A percentile compares a stretch with the other conserved stretches of the same genome.
These are phyloP conservation scores for Nothura maculosa DNA, from an alignment of 2,797 vertebrate genomes.

Conservation along the genomic window DNA sequence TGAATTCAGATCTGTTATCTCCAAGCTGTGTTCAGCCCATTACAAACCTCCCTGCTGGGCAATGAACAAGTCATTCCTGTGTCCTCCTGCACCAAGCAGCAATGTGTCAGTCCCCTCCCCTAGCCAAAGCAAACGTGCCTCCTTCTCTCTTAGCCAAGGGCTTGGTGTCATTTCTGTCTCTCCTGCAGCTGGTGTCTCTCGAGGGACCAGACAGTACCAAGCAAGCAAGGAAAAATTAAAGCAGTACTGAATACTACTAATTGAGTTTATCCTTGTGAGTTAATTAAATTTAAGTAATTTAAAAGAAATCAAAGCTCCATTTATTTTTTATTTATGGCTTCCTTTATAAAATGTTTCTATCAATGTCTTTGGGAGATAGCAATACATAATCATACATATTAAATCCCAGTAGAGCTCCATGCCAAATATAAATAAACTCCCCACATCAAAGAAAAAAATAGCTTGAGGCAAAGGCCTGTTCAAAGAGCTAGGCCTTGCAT, in stretches of 20 bases:
- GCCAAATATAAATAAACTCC: constrained; percentile 28
- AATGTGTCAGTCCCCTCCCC: not conserved
- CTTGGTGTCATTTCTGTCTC: not conserved
- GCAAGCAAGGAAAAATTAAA: constrained; percentile 24
- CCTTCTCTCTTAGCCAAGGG: not conserved
- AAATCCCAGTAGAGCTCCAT: not conserved
- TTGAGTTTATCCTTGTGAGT: constrained; percentile 45
- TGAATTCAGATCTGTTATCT: constrained; percentile 43
- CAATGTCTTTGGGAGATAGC: not conserved
- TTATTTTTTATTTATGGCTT: constrained; percentile 60
- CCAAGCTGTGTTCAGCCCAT: constrained; percentile 24
- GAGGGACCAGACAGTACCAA: not conserved
- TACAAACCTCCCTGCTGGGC: constrained; percentile 12
- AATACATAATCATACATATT: constrained; percentile 21
- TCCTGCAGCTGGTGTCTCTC: constrained; percentile 8
- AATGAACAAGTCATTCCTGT: not conserved
- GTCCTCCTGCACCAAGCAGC: not conserved
- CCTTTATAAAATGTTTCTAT: constrained; percentile 40
- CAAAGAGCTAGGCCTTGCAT: not conserved
- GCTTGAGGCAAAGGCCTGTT: constrained; percentile 45
- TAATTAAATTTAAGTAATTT: constrained; percentile 63
- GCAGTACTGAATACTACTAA: not conserved
- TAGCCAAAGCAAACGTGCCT: rapidly evolving
- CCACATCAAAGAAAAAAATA: constrained; percentile 6
- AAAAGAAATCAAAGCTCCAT: constrained; percentile 52